These are phyloP conservation scores for Plectus sambesii DNA, from an alignment of 1,140 invertebrate species.

Conservation along the genomic window DNA sequence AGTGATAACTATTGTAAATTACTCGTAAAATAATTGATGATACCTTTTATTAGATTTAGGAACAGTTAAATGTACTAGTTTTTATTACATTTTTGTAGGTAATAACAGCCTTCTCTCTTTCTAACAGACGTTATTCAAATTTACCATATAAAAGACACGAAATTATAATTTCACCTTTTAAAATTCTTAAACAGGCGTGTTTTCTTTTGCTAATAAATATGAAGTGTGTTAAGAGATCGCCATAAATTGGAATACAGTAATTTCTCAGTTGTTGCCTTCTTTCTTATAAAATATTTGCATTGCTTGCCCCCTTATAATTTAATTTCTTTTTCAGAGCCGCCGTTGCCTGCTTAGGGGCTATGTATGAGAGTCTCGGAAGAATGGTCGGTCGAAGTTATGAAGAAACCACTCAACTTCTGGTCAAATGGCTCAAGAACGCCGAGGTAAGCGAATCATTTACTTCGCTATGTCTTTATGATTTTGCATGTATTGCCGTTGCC, in stretches of 20 bases:
- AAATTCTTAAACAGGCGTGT: too few relatives aligned
- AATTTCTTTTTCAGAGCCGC: conserved; percentile 62
- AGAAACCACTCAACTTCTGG: conserved; percentile 82
- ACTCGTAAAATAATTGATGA: too few relatives aligned
- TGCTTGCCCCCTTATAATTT: neutral
- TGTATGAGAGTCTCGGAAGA: conserved; percentile 92
- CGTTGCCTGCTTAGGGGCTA: conserved; percentile 84
- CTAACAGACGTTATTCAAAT: too few relatives aligned
- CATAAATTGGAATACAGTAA: too few relatives aligned
- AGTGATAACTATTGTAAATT: too few relatives aligned
- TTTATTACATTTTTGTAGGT: conserved; percentile 14
- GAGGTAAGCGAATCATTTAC: conserved; percentile 53
- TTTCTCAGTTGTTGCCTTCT: too few relatives aligned
- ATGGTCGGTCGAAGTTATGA: conserved; percentile 98
- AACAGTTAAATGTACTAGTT: too few relatives aligned
- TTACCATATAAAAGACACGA: too few relatives aligned
- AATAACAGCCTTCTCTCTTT: too few relatives aligned
- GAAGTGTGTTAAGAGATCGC: too few relatives aligned
- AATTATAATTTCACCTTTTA: too few relatives aligned
- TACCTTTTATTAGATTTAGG: too few relatives aligned
- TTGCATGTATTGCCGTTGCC: conserved; percentile 4
- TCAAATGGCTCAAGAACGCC: conserved; percentile 78
- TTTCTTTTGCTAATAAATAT: conserved; percentile 5
- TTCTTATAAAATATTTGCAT: conserved; percentile 15
- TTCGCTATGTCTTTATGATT: conserved; percentile 2